Evolutionary conservation across 1,140 invertebrate species (phyloP).

Genomic region (Saccostrea echinata): DNA sequence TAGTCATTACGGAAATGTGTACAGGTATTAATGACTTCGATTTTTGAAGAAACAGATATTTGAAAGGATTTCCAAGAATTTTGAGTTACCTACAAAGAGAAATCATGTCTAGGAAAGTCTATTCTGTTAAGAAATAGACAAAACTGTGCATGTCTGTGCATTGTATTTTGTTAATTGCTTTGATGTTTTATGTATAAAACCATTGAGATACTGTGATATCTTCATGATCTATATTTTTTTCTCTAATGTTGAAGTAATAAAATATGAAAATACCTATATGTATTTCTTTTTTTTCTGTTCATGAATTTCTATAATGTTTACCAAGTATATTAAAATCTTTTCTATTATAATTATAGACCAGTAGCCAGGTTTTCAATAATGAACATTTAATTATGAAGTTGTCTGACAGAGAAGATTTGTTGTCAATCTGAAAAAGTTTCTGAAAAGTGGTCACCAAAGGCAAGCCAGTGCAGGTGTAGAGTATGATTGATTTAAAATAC

Average conservation of each 20-base stretch:
- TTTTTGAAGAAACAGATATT: not conserved
- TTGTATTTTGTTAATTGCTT: not conserved
- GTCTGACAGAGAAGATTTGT: no score
- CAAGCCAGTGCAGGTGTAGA: no score
- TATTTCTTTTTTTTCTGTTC: not conserved
- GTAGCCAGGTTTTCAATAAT: no score
- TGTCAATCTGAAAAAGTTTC: no score
- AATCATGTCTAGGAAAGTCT: not conserved
- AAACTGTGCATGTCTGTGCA: not conserved
- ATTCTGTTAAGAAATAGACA: not conserved
- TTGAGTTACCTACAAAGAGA: not conserved
- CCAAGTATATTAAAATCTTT: no score
- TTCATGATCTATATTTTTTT: not conserved
- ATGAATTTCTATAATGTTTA: no score
- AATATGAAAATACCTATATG: not conserved
- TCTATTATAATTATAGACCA: no score
- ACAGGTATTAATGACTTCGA: not conserved
- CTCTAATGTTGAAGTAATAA: constrained; percentile 21
- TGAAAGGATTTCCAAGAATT: not conserved
- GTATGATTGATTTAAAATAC: no score
- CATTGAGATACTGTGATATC: constrained; percentile 19
- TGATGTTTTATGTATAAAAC: constrained; percentile 21
- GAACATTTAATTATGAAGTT: no score
- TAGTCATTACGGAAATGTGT: not conserved
- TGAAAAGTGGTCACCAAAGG: no score